A percentile compares a stretch with the other conserved stretches of the same genome.
phyloP scores from a whole-genome alignment of 2,113 vertebrate species.

The Sinocyclocheilus grahami region DNA sequence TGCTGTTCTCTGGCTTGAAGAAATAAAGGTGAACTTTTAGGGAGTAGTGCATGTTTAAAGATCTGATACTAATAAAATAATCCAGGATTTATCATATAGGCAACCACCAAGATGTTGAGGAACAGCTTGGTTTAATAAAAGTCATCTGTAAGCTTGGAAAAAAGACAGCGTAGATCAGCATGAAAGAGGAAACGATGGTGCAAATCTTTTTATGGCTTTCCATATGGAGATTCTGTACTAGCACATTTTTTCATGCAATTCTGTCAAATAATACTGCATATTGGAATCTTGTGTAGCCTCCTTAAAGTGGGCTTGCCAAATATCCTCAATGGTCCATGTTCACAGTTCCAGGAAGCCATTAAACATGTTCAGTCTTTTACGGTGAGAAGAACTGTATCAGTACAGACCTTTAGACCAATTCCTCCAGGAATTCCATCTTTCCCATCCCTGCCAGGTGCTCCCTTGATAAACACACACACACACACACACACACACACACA shows the following conservation, averaged over 20 bases:
- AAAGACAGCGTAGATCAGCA: conserved; percentile 16
- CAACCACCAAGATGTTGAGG: conserved; percentile 28
- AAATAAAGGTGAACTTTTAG: conserved; percentile 13
- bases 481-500: no score
- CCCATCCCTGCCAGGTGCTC: conserved; percentile 84
- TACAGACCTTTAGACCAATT: conserved; percentile 87
- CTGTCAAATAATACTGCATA: conserved; percentile 53
- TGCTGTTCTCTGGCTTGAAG: conserved; percentile 22
- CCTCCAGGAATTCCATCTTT: conserved; percentile 84
- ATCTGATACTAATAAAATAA: not conserved
- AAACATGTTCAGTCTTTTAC: conserved; percentile 27
- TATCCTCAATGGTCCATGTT: conserved; percentile 32
- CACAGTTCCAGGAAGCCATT: conserved; percentile 30
- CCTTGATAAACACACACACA: conserved; percentile 71
- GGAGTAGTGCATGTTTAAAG: conserved; percentile 34
- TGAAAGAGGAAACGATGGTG: conserved; percentile 48
- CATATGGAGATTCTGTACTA: conserved; percentile 13
- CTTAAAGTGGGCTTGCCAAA: conserved; percentile 40
- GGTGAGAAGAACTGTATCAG: conserved; percentile 16
- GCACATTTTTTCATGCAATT: conserved; percentile 46
- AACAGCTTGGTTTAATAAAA: conserved; percentile 41
- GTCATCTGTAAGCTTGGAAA: conserved; percentile 38
- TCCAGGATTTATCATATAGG: conserved; percentile 40
- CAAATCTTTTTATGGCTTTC: conserved; percentile 27
- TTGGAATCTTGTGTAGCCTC: conserved; percentile 25